Percentiles rank a stretch among this genome's conserved stretches.
These are phyloP conservation scores for Penaeus indicus DNA, from an alignment of 1,140 invertebrate species.

Conservation along the genomic window DNA sequence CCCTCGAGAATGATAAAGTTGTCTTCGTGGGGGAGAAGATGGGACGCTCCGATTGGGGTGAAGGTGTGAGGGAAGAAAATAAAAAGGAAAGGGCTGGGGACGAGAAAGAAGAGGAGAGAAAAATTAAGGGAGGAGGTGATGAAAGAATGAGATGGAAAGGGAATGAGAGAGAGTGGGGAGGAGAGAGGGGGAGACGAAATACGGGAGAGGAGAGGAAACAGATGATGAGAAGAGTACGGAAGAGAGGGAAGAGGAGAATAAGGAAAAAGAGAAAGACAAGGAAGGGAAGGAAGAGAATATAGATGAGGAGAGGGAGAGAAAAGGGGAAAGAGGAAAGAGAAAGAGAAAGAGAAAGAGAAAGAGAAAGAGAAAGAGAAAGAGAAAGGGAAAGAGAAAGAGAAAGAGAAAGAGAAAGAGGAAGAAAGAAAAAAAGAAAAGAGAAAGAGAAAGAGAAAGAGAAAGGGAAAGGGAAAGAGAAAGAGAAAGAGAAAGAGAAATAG, in stretches of 20 bases:
- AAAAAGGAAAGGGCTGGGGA: not conserved
- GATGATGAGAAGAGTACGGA: not conserved
- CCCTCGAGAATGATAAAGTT: too few species aligned
- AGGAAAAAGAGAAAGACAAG: not conserved
- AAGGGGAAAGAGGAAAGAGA: not conserved
- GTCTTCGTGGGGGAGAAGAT: not conserved
- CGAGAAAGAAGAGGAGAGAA: not conserved
- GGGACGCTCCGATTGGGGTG: not conserved
- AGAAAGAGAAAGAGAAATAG: not conserved
- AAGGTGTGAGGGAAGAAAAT: not conserved
- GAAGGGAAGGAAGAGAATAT: not conserved
- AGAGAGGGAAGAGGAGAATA: not conserved
- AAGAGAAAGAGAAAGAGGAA: not conserved
- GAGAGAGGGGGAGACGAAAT: not conserved
- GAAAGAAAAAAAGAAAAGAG: not conserved
- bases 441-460: not conserved
- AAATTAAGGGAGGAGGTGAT: too few species aligned
- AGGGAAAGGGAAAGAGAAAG: too few species aligned
- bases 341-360: not conserved
- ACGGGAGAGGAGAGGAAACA: not conserved
- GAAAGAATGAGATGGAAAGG: not conserved
- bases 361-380: not conserved
- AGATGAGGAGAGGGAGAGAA: constrained; percentile 3
- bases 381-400: not conserved
- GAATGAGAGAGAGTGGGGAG: too few species aligned